Percentiles rank a stretch among this genome's conserved stretches.
Conservation (phyloP, 2,888 invertebrate species). For the Pegoplata infirma region DNA sequence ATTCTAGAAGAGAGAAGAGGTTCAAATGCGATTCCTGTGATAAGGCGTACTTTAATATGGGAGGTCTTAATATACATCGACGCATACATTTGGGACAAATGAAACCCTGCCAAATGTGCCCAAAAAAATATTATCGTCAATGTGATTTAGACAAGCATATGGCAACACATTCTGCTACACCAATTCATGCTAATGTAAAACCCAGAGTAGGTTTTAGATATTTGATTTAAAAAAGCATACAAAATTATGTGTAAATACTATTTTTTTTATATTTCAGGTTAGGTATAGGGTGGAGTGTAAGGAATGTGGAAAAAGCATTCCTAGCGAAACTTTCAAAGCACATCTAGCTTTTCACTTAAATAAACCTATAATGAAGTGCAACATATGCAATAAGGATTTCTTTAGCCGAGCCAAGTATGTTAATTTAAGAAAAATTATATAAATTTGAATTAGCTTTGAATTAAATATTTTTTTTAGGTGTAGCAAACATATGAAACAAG, state of each 20-base stretch:
- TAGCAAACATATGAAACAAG: neutral
- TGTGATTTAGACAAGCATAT: constrained; percentile 17
- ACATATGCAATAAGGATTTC: neutral
- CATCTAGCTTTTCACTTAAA: neutral
- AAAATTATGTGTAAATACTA: neutral
- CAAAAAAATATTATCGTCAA: constrained; percentile 15
- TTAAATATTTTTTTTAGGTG: neutral
- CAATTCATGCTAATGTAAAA: neutral
- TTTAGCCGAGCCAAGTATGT: neutral
- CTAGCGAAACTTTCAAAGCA: neutral
- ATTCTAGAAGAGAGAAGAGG: constrained; percentile 11
- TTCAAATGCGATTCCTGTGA: constrained; percentile 36
- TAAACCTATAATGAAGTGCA: neutral
- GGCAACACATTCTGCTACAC: neutral
- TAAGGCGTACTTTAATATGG: constrained; percentile 17
- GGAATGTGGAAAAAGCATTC: constrained; percentile 1
- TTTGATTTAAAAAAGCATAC: neutral
- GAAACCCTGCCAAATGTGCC: constrained; percentile 14
- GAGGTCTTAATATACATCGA: constrained; percentile 18
- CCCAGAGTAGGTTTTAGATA: neutral
- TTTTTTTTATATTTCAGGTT: neutral
- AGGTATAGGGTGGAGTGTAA: constrained; percentile 20
- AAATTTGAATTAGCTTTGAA: neutral
- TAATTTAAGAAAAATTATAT: neutral
- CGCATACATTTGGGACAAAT: constrained; percentile 33